Percentiles rank a stretch among this genome's conserved stretches.
These are phyloP conservation scores for Clarias batrachus DNA, from an alignment of 2,113 vertebrate genomes.

Conservation along the genomic window DNA sequence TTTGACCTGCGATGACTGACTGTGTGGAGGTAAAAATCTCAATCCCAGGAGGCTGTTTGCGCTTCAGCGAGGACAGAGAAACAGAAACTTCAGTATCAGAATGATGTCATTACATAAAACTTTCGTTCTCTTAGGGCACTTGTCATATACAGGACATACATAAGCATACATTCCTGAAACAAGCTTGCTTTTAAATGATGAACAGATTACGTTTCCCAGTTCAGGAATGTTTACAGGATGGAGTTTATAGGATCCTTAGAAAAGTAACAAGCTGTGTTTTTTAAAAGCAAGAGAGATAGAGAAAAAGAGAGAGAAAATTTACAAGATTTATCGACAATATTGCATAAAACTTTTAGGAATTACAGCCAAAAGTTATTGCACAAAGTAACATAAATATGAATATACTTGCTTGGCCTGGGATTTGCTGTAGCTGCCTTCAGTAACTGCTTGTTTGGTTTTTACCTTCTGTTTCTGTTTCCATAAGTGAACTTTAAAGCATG, in stretches of 20 bases:
- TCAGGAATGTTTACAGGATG: neutral
- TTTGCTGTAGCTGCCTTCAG: no score
- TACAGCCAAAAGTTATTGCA: no score
- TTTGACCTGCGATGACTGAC: conserved; percentile 41
- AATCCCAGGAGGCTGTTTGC: conserved; percentile 32
- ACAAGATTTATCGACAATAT: no score
- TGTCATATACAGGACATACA: neutral
- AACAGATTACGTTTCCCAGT: neutral
- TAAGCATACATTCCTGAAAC: neutral
- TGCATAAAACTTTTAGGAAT: no score
- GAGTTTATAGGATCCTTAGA: neutral
- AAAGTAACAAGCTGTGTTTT: neutral
- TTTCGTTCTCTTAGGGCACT: no score
- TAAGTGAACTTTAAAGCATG: no score
- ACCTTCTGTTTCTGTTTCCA: no score
- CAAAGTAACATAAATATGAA: no score
- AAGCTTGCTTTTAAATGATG: neutral
- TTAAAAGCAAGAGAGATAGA: neutral
- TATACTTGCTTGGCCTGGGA: no score
- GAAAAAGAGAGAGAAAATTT: neutral
- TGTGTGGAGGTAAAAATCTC: conserved; percentile 44
- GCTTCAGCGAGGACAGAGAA: conserved; percentile 54
- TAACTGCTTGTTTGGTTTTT: no score
- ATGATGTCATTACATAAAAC: neutral
- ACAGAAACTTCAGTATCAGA: neutral